Evolutionary conservation across 2,888 invertebrate genomes (phyloP).

Genomic region (Drosophila subquinaria): DNA sequence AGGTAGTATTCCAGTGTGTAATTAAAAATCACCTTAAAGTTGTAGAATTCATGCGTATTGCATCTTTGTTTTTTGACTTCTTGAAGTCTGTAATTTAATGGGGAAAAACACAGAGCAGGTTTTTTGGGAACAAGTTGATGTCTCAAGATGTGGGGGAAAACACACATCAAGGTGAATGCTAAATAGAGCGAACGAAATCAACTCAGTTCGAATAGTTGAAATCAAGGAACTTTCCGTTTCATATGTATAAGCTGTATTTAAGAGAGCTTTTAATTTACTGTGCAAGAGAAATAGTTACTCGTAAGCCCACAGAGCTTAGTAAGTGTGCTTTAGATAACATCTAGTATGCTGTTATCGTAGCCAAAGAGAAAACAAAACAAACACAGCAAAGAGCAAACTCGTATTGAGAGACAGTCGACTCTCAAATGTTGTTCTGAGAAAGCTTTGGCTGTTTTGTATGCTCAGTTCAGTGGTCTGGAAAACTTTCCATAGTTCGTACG

Average conservation of each 20-base stretch:
- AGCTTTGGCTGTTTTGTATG: slow-evolving; percentile 32
- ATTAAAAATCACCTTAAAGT: slow-evolving; percentile 11
- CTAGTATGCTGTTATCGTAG: slow-evolving; percentile 16
- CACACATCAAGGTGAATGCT: slow-evolving; percentile 27
- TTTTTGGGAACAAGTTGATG: slow-evolving; percentile 16
- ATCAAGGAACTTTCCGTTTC: slow-evolving; percentile 27
- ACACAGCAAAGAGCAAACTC: slow-evolving; percentile 20
- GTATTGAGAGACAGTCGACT: not conserved
- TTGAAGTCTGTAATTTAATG: not conserved
- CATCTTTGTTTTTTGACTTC: slow-evolving; percentile 1
- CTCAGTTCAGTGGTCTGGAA: slow-evolving; percentile 54
- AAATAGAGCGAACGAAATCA: slow-evolving; percentile 7
- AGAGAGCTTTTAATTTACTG: not conserved
- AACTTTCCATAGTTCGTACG: slow-evolving; percentile 58
- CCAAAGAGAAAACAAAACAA: slow-evolving; percentile 10
- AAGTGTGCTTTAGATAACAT: slow-evolving; percentile 12
- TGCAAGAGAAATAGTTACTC: slow-evolving; percentile 1
- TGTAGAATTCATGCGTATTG: slow-evolving; percentile 18
- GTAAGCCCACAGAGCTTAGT: slow-evolving; percentile 1
- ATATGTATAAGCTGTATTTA: slow-evolving; percentile 3
- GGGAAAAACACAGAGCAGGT: slow-evolving; percentile 42
- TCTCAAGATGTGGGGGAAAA: slow-evolving; percentile 22
- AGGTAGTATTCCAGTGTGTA: not conserved
- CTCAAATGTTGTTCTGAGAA: slow-evolving; percentile 24
- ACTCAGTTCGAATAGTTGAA: slow-evolving; percentile 2